Base-by-base conservation (phyloP, 1,140 invertebrate genomes). In the Drosophila parabipectinata region DNA sequence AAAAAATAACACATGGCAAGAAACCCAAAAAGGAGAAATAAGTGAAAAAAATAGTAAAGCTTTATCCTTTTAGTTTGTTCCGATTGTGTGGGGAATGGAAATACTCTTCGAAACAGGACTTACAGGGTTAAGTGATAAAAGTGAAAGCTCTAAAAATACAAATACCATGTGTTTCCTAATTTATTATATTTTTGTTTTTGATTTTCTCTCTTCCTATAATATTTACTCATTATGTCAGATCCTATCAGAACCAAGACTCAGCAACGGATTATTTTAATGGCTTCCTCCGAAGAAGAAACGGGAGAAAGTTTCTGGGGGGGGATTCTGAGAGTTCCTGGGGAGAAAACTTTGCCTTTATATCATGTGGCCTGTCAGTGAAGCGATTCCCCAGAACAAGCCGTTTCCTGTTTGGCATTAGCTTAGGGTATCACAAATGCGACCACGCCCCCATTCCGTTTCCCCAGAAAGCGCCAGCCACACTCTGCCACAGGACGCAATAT, bases 191-290 rank as follows among this genome's bases (percentile, higher is more conserved):
- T 32, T 32, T 32, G 26, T 28, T 32, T 32, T 32, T 8, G 12
- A n/a, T 37, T 37, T 37, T 3, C 21, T 14, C 18, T 18, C 15
- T 24, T 24, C 37, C 24, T 15, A 30, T 61, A 50, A 67, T 67
- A 47, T 45, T 34, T 26, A 24, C 59, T 67, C 63, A 67, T 67
- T 67, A 67, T 52, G 63, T 64, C 63, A 64, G 59, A 64, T 64
- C 41, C 26, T 26, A 63, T 66, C 59, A 32, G 15, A 32, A n/a
- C 30, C 32, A 39, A 30, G 4, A 26, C 28, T 5, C 9, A 12
- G 2, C 52, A 39, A 10, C 24, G 55, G 37, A 58, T 51, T 58
- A 58, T 62, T 62, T 50, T 51, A 14, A 24, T 24, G 58, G 21
- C 59, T 28, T 66, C 34, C 4, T 14, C 0, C 1, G 21, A 2